phyloP scores from a whole-genome alignment of 2,797 vertebrate species.

The Eremophila alpestris region DNA sequence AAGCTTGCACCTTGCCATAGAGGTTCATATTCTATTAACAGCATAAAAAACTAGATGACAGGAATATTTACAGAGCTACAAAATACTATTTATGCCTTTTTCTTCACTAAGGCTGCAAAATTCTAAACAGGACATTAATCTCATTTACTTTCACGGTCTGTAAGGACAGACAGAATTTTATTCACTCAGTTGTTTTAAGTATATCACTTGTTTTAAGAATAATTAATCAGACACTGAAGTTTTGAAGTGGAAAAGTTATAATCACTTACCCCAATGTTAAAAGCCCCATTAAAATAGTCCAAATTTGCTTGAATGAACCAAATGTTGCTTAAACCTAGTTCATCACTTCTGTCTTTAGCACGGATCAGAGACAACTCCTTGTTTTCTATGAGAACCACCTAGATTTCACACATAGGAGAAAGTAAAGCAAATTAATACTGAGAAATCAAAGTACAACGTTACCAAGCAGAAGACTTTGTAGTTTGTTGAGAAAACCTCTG shows the following conservation, averaged over 20 bases:
- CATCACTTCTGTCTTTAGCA: slow-evolving; percentile 86
- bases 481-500: not conserved
- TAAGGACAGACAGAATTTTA: not conserved
- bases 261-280: slow-evolving; percentile 93
- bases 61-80: not conserved
- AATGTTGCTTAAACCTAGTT: slow-evolving; percentile 89
- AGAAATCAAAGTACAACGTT: not conserved
- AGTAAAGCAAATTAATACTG: slow-evolving; percentile 21
- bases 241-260: not conserved
- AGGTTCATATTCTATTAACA: not conserved
- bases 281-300: slow-evolving; percentile 92
- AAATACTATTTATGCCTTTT: not conserved
- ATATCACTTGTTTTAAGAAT: not conserved
- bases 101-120: not conserved
- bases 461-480: not conserved
- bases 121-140: not conserved
- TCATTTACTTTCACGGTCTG: not conserved
- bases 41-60: not conserved
- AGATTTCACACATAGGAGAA: slow-evolving; percentile 26
- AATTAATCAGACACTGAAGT: not conserved
- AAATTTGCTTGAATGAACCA: slow-evolving; percentile 95
- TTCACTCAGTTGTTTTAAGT: not conserved
- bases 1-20: not conserved
- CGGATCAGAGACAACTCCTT: slow-evolving; percentile 93
- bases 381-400: slow-evolving; percentile 96